Conservation (phyloP, 2,113 vertebrate species). For the Rhabdornis inornatus region DNA sequence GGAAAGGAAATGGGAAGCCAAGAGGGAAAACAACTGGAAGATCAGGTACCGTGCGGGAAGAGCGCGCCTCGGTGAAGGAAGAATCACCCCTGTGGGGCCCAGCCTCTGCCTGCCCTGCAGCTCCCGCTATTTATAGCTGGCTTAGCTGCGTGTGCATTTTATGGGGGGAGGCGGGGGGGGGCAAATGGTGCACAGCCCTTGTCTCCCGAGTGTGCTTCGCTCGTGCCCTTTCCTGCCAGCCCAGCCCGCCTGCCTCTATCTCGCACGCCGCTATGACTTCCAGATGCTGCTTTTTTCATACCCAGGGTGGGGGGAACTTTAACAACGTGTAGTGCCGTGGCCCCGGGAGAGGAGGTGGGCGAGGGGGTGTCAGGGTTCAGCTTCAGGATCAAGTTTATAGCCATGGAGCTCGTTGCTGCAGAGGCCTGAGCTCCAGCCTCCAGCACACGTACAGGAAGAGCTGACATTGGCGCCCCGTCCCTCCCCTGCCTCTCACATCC, state of each 20-base stretch:
- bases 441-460: slow-evolving; percentile 82
- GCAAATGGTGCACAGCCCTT: slow-evolving; percentile 11
- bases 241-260: slow-evolving; percentile 61
- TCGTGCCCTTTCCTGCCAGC: slow-evolving; percentile 73
- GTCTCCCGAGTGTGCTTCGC: slow-evolving; percentile 65
- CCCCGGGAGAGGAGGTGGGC: slow-evolving; percentile 48
- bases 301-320: slow-evolving; percentile 58
- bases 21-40: slow-evolving; percentile 86
- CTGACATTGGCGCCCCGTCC: slow-evolving; percentile 75
- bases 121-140: slow-evolving; percentile 68
- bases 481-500: slow-evolving; percentile 81
- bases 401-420: slow-evolving; percentile 48
- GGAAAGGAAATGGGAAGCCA: slow-evolving; percentile 82
- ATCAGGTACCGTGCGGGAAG: slow-evolving; percentile 90
- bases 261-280: slow-evolving; percentile 68
- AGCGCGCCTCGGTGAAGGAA: slow-evolving; percentile 67
- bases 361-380: slow-evolving; percentile 75
- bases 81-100: slow-evolving; percentile 60
- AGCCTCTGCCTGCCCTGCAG: slow-evolving; percentile 54
- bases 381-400: slow-evolving; percentile 79
- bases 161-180: background rate
- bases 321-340: slow-evolving; percentile 63
- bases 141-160: slow-evolving; percentile 51
- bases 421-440: slow-evolving; percentile 75
- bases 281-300: slow-evolving; percentile 75